phyloP scores from a whole-genome alignment of 2,888 invertebrate species.

The Athetis lepigone region DNA sequence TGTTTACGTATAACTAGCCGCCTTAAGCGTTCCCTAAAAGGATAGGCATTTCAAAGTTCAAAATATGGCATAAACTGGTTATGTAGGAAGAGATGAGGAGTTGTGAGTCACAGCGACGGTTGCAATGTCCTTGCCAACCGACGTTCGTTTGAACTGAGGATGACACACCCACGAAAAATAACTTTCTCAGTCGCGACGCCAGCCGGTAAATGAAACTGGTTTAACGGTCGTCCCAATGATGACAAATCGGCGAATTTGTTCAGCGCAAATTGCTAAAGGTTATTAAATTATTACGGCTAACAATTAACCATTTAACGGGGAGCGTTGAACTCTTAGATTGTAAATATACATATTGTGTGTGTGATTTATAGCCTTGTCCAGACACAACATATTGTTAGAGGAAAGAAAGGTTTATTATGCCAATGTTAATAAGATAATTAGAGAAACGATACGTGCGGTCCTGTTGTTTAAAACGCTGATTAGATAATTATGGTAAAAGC shows the following conservation, averaged over 20 bases:
- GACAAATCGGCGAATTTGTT: slow-evolving; percentile 56
- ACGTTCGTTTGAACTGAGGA: slow-evolving; percentile 62
- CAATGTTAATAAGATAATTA: slow-evolving; percentile 26
- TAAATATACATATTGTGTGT: slow-evolving; percentile 33
- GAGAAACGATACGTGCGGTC: slow-evolving; percentile 29
- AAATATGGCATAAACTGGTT: slow-evolving; percentile 65
- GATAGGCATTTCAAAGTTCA: slow-evolving; percentile 63
- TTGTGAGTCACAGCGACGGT: slow-evolving; percentile 74
- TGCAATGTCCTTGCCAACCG: slow-evolving; percentile 73
- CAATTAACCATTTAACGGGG: slow-evolving; percentile 51
- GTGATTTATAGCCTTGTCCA: slow-evolving; percentile 32
- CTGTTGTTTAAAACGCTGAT: slow-evolving; percentile 15
- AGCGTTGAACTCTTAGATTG: slow-evolving; percentile 53
- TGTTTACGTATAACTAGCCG: slow-evolving; percentile 43
- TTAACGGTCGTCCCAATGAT: slow-evolving; percentile 74
- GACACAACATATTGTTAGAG: slow-evolving; percentile 37
- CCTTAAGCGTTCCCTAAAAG: slow-evolving; percentile 57
- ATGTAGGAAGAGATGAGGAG: slow-evolving; percentile 60
- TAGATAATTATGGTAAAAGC: slow-evolving; percentile 4
- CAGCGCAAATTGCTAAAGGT: slow-evolving; percentile 45
- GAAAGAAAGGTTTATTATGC: slow-evolving; percentile 31
- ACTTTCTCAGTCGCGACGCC: slow-evolving; percentile 66
- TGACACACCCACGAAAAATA: slow-evolving; percentile 73
- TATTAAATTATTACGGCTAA: slow-evolving; percentile 52
- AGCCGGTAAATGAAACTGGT: slow-evolving; percentile 72